Conservation (phyloP, 2,888 invertebrate genomes). For the Drosophila siamana region DNA sequence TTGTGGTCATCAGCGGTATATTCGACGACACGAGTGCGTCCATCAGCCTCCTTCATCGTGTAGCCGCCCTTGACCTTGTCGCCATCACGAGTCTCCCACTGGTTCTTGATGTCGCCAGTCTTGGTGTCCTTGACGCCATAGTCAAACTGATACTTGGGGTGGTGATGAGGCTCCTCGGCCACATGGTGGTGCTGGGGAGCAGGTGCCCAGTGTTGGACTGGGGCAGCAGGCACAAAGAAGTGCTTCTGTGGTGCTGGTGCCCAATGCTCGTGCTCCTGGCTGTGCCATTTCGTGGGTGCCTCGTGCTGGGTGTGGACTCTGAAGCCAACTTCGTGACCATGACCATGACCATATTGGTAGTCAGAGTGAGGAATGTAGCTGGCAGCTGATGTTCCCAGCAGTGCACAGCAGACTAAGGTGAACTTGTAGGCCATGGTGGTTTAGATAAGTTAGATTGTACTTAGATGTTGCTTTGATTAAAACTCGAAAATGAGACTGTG, state of each 20-base stretch:
- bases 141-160: conserved; percentile 86
- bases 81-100: conserved; percentile 86
- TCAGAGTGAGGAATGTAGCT: conserved; percentile 63
- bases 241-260: conserved; percentile 61
- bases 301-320: conserved; percentile 70
- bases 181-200: conserved; percentile 63
- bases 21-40: conserved; percentile 86
- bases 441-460: conserved; percentile 3
- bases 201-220: conserved; percentile 52
- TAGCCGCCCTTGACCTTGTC: conserved; percentile 86
- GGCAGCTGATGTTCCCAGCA: conserved; percentile 62
- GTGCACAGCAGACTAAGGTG: conserved; percentile 49
- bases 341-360: conserved; percentile 45
- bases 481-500: conserved; percentile 56
- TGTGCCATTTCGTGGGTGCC: conserved; percentile 64
- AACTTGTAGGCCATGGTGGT: conserved; percentile 45
- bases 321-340: conserved; percentile 66
- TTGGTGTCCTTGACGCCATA: conserved; percentile 86
- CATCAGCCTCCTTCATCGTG: conserved; percentile 86
- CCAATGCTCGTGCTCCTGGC: conserved; percentile 48
- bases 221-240: conserved; percentile 52
- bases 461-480: conserved; percentile 39
- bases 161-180: conserved; percentile 83
- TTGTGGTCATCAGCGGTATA: conserved; percentile 86
- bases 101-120: conserved; percentile 86